Conservation (phyloP, 1,140 invertebrate genomes). For the Centruroides vittatus region DNA sequence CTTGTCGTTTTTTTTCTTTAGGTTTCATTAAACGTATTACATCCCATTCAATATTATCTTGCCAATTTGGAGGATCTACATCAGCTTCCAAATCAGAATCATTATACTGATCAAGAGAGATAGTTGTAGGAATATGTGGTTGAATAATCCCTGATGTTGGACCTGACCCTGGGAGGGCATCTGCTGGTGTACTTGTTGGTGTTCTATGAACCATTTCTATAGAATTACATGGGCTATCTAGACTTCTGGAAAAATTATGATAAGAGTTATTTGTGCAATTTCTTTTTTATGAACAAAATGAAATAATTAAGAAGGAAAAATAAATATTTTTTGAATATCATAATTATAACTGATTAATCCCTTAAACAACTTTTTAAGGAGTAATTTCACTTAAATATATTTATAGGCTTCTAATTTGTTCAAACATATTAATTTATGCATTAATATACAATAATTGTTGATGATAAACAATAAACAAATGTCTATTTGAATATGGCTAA, state of each 20-base stretch:
- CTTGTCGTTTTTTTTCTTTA: conserved; percentile 80
- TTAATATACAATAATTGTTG: no score
- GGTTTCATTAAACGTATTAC: conserved; percentile 51
- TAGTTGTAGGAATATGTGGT: not conserved
- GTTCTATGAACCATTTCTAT: conserved; percentile 34
- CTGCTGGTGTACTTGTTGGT: conserved; percentile 6
- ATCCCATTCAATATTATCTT: conserved; percentile 64
- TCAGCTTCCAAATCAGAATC: conserved; percentile 71
- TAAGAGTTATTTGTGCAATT: no score
- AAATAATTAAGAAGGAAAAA: no score
- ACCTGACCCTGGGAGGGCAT: conserved; percentile 6
- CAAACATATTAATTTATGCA: no score
- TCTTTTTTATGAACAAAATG: no score
- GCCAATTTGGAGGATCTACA: conserved; percentile 62
- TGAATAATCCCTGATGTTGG: conserved; percentile 11
- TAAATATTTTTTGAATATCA: no score
- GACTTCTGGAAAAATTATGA: conserved; percentile 25
- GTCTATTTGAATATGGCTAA: no score
- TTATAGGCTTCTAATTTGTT: no score
- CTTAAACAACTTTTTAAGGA: no score
- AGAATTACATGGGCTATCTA: conserved; percentile 45
- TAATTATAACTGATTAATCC: no score
- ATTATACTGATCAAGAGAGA: conserved; percentile 6
- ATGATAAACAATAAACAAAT: no score
- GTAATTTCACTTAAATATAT: no score